phyloP scores from a whole-genome alignment of 2,888 invertebrate species.

The Lissocephala sabroskyi region DNA sequence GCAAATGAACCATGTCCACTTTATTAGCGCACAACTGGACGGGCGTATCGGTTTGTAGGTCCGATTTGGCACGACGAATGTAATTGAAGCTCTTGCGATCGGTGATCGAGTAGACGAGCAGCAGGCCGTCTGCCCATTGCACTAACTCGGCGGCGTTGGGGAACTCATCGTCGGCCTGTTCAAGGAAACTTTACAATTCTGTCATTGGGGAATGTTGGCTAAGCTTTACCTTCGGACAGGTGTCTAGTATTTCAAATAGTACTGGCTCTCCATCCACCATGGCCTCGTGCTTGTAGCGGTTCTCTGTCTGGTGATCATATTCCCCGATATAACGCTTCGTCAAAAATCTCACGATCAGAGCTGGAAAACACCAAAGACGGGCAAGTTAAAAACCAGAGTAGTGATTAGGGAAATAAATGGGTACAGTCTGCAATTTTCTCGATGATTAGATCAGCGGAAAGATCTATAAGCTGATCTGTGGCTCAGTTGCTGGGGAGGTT shows the following conservation, averaged over 20 bases:
- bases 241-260: slow-evolving; percentile 91
- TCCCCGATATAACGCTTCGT: slow-evolving; percentile 96
- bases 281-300: slow-evolving; percentile 91
- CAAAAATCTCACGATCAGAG: slow-evolving; percentile 89
- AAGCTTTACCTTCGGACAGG: slow-evolving; percentile 77
- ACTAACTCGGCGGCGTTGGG: slow-evolving; percentile 81
- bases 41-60: slow-evolving; percentile 81
- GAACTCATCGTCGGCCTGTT: slow-evolving; percentile 80
- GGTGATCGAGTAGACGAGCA: slow-evolving; percentile 92
- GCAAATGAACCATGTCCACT: slow-evolving; percentile 90
- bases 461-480: no score
- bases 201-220: no score
- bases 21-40: slow-evolving; percentile 92
- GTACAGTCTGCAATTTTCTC: no score
- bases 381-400: slow-evolving; percentile 71
- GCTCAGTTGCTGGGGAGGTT: no score
- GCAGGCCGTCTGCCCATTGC: slow-evolving; percentile 92
- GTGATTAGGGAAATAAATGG: no score
- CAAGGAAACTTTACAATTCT: slow-evolving; percentile 2
- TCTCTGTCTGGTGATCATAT: slow-evolving; percentile 95
- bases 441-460: no score
- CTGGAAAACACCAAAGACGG: no score
- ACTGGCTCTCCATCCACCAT: slow-evolving; percentile 91
- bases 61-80: slow-evolving; percentile 82
- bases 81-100: slow-evolving; percentile 89